Evolutionary conservation across 2,797 vertebrate species (phyloP).

Genomic region (Lithobates pipiens): DNA sequence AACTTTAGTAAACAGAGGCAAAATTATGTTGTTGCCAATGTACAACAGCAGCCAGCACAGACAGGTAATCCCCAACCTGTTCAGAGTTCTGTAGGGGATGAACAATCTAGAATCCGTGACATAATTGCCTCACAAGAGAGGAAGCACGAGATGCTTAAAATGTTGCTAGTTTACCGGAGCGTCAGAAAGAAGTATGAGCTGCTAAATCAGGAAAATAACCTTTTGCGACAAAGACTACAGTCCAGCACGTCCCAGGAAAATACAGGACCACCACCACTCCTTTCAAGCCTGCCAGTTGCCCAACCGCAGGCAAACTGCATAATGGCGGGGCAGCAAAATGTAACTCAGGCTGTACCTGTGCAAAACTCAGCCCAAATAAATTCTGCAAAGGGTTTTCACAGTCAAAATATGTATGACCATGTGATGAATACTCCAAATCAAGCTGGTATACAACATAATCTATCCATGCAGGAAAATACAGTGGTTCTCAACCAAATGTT

Average conservation of each 20-base stretch:
- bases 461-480: not conserved
- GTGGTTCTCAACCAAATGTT: not conserved
- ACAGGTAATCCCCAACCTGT: not conserved
- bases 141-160: not conserved
- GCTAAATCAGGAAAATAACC: conserved; percentile 18
- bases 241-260: not conserved
- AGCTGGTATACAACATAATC: not conserved
- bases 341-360: not conserved
- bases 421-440: not conserved
- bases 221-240: not conserved
- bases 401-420: not conserved
- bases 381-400: not conserved
- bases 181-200: conserved; percentile 12
- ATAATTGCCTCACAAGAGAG: not conserved
- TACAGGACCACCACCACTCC: not conserved
- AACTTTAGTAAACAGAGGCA: conserved; percentile 1
- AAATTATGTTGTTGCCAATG: not conserved
- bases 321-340: not conserved
- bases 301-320: not conserved
- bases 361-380: not conserved
- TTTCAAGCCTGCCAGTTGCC: not conserved
- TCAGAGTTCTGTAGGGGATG: not conserved
- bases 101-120: no score
- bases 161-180: conserved; percentile 12
- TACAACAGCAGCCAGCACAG: not conserved